Base-by-base conservation (phyloP, 2,888 invertebrate genomes). In the Halictus ligatus region DNA sequence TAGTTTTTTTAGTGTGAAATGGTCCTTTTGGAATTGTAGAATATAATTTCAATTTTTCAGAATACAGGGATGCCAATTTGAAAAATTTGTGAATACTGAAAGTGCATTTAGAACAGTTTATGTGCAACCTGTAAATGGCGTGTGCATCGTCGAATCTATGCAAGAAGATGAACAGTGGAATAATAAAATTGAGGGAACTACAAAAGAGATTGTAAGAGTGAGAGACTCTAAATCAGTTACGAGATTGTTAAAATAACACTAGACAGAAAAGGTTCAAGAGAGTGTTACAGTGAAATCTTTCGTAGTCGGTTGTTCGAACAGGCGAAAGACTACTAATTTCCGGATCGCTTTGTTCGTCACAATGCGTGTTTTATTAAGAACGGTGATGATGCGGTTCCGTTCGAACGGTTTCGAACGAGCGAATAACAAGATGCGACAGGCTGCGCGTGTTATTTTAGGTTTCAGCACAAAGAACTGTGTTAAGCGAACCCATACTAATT, bases 391-490 rank as follows among this genome's bases (percentile, higher is more conserved):
- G 69, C 69, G 72, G 46, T 72, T 72, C 72, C 46, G 15, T 46
- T 81, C 81, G 86, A 89, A 71, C 87, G 88, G 87, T 84, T 84
- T 75, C 43, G 80, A 40, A 80, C 60, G 50, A 75, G 78, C 72
- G 83, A 43, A 64, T 29, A 74, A 84, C 75, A 54, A 84, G 83
- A 89, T 87, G 85, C 86, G 90, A 87, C 75, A 88, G 89, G 87
- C 89, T 84, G 87, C 85, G 85, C 82, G 83, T 92, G 92, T 93
- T 93, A 86, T 93, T 93, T 92, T 91, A 91, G 91, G 90, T 58
- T 64, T 74, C 35, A 40, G 29, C 78, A 86, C 80, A 90, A 88
- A 88, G 80, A 83, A 72, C 75, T 60, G 81, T 60, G 81, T 83
- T 75, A 88, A 85, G 77, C 88, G 88, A 80, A 80, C 87, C 80